Evolutionary conservation across 2,797 vertebrate species (phyloP).

Genomic region (Melanotaenia nigrans): DNA sequence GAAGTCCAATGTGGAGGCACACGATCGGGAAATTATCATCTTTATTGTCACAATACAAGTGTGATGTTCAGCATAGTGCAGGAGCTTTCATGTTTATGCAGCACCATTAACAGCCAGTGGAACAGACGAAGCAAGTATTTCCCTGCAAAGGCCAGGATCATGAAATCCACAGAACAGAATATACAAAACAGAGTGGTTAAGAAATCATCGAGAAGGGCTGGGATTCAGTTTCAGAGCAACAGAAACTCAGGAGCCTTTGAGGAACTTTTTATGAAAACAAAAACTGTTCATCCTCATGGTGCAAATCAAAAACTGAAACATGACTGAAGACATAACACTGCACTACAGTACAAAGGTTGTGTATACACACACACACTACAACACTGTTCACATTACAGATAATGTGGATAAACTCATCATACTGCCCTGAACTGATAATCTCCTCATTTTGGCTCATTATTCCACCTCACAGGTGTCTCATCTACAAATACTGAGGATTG

Average conservation of each 20-base stretch:
- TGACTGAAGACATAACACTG: constrained; percentile 39
- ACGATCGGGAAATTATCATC: neutral
- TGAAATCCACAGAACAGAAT: constrained; percentile 45
- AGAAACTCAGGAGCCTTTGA: neutral
- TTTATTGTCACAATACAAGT: constrained; percentile 80
- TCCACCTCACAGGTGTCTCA: neutral
- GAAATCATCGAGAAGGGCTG: constrained; percentile 10
- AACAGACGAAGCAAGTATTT: constrained; percentile 44
- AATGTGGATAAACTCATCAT: constrained; percentile 3
- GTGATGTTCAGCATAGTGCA: constrained; percentile 38
- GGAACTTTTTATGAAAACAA: constrained; percentile 34
- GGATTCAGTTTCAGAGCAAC: constrained; percentile 7
- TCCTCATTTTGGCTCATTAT: constrained; percentile 37
- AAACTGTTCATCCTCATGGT: constrained; percentile 7
- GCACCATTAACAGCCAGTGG: constrained; percentile 73
- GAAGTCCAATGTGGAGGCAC: too few relatives aligned
- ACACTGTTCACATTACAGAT: constrained; percentile 50
- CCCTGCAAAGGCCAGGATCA: constrained; percentile 62
- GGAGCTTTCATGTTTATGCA: constrained; percentile 57
- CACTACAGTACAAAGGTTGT: constrained; percentile 36
- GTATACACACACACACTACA: constrained; percentile 10
- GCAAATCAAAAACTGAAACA: constrained; percentile 19
- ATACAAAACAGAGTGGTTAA: constrained; percentile 69
- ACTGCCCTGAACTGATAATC: constrained; percentile 13
- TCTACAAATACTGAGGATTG: neutral